These are phyloP conservation scores for Pristionchus japonicus DNA, from an alignment of 2,888 invertebrate species.

Conservation along the genomic window DNA sequence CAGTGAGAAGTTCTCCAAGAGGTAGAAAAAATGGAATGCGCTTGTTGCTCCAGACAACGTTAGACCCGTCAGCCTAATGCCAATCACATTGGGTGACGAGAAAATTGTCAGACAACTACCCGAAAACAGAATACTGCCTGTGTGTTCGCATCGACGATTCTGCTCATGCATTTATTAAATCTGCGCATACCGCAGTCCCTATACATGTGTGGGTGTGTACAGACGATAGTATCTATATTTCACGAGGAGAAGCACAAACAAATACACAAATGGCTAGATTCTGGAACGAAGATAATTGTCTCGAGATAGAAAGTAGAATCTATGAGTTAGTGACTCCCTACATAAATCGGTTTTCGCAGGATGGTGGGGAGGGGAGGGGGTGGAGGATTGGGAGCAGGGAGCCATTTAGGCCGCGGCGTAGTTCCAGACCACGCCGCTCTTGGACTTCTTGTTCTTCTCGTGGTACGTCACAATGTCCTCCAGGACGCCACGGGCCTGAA, in stretches of 20 bases:
- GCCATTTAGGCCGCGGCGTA: neutral
- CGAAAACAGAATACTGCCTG: neutral
- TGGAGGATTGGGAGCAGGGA: neutral
- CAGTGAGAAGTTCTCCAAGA: too few relatives aligned
- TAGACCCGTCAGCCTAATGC: too few relatives aligned
- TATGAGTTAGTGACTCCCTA: too few relatives aligned
- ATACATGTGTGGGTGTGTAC: neutral
- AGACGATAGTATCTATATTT: too few relatives aligned
- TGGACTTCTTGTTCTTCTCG: slow-evolving; percentile 13
- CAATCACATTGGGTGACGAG: neutral
- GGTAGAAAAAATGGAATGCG: too few relatives aligned
- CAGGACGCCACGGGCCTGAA: slow-evolving; percentile 3
- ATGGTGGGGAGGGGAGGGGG: too few relatives aligned
- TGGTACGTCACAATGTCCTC: slow-evolving; percentile 33
- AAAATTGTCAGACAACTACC: neutral
- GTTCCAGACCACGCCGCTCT: neutral
- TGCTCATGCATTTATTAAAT: neutral
- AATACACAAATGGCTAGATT: too few relatives aligned
- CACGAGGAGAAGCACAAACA: too few relatives aligned
- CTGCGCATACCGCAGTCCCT: neutral
- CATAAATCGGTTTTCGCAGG: too few relatives aligned
- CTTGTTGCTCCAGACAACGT: too few relatives aligned
- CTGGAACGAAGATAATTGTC: too few relatives aligned
- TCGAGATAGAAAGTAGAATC: too few relatives aligned
- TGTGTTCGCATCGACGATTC: neutral